A percentile compares a stretch with the other conserved stretches of the same genome.
Evolutionary conservation across 30 jellyfish, hydroid and myxozoan species (phyloP).

Genomic region (Pelagia noctiluca): DNA sequence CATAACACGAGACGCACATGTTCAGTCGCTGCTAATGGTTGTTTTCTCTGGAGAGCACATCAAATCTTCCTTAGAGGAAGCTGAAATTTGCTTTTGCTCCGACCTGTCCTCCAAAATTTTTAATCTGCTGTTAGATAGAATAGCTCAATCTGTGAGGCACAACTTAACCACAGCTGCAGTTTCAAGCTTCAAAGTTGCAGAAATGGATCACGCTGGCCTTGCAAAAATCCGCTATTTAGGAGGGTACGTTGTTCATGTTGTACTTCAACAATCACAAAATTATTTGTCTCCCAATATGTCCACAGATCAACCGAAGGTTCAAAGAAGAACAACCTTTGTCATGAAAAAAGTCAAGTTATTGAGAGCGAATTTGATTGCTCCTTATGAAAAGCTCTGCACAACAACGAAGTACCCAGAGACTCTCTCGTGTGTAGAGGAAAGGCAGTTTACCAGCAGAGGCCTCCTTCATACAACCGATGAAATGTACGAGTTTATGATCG

Average conservation of each 20-base stretch:
- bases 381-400: not conserved
- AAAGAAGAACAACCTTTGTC: too few relatives aligned
- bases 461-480: not conserved
- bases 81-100: not conserved
- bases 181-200: too few relatives aligned
- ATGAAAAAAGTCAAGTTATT: not conserved
- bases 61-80: not conserved
- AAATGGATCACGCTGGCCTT: too few relatives aligned
- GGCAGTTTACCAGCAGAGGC: slow-evolving; percentile 1
- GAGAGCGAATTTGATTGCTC: not conserved
- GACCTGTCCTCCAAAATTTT: not conserved
- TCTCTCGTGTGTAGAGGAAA: slow-evolving; percentile 7
- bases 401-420: not conserved
- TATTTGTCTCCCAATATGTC: too few relatives aligned
- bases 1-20: slow-evolving; percentile 4
- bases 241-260: too few relatives aligned
- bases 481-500: not conserved
- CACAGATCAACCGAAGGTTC: too few relatives aligned
- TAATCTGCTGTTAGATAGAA: not conserved
- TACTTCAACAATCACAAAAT: too few relatives aligned
- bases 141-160: not conserved
- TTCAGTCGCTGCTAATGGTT: slow-evolving; percentile 11
- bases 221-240: too few relatives aligned
- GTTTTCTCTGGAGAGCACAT: not conserved
- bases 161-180: not conserved